A percentile compares a stretch with the other conserved stretches of the same genome.
Evolutionary conservation across 2,888 invertebrate genomes (phyloP).

Genomic region (Panzeria rudis): DNA sequence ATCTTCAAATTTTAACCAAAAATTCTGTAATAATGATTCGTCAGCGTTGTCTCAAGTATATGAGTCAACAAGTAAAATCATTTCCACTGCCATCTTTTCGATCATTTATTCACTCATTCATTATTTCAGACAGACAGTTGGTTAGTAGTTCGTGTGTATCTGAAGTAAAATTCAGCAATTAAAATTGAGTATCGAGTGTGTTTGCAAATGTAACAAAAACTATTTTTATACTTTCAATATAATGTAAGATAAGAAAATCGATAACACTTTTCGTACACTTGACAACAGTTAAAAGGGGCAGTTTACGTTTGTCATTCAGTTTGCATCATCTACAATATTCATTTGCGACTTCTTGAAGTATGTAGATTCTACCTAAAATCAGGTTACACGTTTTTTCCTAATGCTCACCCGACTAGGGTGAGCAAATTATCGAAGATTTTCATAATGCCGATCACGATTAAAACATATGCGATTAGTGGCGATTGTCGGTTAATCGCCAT

Average conservation of each 20-base stretch:
- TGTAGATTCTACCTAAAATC: no score
- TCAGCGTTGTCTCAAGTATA: neutral
- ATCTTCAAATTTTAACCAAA: neutral
- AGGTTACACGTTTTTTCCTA: no score
- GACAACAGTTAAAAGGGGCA: neutral
- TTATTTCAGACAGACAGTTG: conserved; percentile 1
- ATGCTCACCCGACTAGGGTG: no score
- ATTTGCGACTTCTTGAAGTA: no score
- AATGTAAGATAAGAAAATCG: conserved; percentile 34
- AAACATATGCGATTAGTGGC: no score
- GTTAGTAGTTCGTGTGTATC: conserved; percentile 1
- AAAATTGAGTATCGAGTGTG: conserved; percentile 21
- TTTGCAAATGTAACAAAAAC: conserved; percentile 34
- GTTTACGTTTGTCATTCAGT: neutral
- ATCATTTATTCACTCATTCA: conserved; percentile 15
- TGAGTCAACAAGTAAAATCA: conserved; percentile 41
- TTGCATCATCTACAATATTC: neutral
- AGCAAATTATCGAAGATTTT: no score
- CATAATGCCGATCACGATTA: no score
- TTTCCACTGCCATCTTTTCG: neutral
- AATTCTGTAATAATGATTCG: conserved; percentile 14
- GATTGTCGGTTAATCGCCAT: no score
- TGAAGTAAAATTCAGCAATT: conserved; percentile 17
- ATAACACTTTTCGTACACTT: conserved; percentile 10
- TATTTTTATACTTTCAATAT: conserved; percentile 34